Evolutionary conservation across 2,113 vertebrate species (phyloP), one percentile per base, ranked within the genome.

Genomic region (Apodemus sylvaticus): DNA sequence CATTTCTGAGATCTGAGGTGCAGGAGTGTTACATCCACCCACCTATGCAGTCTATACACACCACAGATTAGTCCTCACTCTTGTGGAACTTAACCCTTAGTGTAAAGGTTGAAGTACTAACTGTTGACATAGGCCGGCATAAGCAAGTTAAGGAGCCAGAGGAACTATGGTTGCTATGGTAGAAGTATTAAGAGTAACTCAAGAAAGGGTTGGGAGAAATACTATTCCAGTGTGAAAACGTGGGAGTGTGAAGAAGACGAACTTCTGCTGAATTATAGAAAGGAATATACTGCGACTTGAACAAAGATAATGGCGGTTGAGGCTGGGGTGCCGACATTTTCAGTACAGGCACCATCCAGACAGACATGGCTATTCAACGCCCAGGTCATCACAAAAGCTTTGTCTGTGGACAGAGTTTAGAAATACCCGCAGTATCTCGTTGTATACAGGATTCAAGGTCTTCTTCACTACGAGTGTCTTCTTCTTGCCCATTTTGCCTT

Each of bases 391-490:
- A 48, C 55, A 31, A 45, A 77, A 60, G n/a, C 68, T 68, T 92
- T 94, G 82, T 68, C 53, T 77, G 74, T 14, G 53, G 2, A 81
- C 3, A 77, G 51, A 90, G 34, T 85, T 90, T 26, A 91, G 95
- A 98, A 91, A 92, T 99, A 99, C 99, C 98, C 98, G 93, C 24
- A 99, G 94, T 89, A 99, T 99, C 98, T 99, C 99, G 76, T 99
- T 99, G 90, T 99, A 99, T 91, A 99, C 98, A 26, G 99, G 99
- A 98, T 99, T 99, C 86, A 99, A 96, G 0, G 99, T 99, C 97
- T 99, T 99, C 98, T 99, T 99, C 97, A 99, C 99, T n/a, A 99
- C 98, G 0, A 98, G 96, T 0, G 99, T 99, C 98, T 99, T 99
- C 97, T 98, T 99, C 98, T 99, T 99, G 94, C 99, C 99, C 97